phyloP scores from a whole-genome alignment of 1,140 invertebrate species.

The Diplogasteroides magnus region DNA sequence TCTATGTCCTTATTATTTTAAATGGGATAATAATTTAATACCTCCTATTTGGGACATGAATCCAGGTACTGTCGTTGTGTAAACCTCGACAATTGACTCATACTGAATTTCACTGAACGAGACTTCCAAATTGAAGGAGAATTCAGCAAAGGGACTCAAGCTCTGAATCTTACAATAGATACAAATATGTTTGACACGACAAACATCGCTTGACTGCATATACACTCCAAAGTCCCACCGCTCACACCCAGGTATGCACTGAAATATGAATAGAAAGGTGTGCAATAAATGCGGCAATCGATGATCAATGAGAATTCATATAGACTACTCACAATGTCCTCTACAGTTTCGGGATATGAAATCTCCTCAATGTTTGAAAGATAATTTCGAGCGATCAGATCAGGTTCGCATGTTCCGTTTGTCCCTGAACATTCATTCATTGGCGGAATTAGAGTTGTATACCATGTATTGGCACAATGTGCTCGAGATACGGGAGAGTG shows the following conservation, averaged over 20 bases:
- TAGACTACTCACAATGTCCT: conserved; percentile 37
- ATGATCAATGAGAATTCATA: too few species aligned
- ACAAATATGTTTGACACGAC: too few species aligned
- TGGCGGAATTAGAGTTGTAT: conserved; percentile 33
- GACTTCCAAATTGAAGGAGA: conserved; percentile 44
- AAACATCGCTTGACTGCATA: too few species aligned
- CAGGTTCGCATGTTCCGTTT: conserved; percentile 16
- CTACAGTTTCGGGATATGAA: conserved; percentile 42
- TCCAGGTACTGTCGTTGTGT: conserved; percentile 48
- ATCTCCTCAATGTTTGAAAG: conserved; percentile 47
- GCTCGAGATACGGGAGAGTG: conserved; percentile 43
- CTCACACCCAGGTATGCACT: conserved; percentile 48
- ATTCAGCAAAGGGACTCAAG: conserved; percentile 33
- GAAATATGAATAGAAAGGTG: conserved; percentile 17
- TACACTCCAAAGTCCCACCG: conserved; percentile 50
- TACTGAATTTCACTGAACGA: conserved; percentile 50
- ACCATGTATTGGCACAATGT: conserved; percentile 23
- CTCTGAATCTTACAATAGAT: conserved; percentile 41
- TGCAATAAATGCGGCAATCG: conserved; percentile 7
- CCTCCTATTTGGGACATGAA: conserved; percentile 55
- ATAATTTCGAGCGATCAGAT: conserved; percentile 39
- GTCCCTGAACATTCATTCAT: too few species aligned
- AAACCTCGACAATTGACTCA: conserved; percentile 48
- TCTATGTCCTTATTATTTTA: too few species aligned
- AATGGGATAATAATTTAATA: not conserved